These are phyloP conservation scores for Octodon degus DNA, from an alignment of 2,113 vertebrate species.

Conservation along the genomic window DNA sequence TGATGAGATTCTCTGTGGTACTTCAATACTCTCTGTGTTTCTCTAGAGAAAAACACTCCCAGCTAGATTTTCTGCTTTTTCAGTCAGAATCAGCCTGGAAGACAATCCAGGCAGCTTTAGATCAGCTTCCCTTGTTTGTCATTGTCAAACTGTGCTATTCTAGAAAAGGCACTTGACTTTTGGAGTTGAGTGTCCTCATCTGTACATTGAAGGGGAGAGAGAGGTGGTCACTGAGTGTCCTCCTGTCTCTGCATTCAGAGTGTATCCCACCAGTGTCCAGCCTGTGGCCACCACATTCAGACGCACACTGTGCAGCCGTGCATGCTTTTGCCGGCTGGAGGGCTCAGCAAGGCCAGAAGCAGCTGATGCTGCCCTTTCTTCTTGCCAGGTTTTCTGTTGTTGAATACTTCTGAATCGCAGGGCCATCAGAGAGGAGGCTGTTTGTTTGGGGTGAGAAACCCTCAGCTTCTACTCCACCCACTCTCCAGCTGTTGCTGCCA, in stretches of 20 bases:
- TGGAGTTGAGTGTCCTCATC: conserved; percentile 11
- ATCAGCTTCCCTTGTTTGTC: neutral
- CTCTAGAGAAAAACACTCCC: neutral
- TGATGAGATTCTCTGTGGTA: neutral
- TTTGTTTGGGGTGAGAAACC: conserved; percentile 25
- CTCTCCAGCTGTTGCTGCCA: neutral
- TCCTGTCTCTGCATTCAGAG: neutral
- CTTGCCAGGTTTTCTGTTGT: neutral
- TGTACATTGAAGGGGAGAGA: neutral
- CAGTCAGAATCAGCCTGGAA: neutral
- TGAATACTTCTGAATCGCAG: conserved; percentile 40
- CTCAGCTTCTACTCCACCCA: neutral
- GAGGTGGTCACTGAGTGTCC: neutral
- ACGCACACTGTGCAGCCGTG: neutral
- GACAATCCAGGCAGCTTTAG: neutral
- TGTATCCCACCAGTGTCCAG: neutral
- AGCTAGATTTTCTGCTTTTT: neutral
- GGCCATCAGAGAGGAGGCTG: neutral
- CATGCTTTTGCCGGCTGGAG: neutral
- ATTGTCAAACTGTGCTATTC: neutral
- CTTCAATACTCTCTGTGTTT: neutral
- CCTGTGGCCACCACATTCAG: neutral
- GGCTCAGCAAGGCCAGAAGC: neutral
- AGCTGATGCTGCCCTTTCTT: neutral
- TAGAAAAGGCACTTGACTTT: neutral